phyloP scores from a whole-genome alignment of 1,140 invertebrate species.

The Colletes latitarsis region DNA sequence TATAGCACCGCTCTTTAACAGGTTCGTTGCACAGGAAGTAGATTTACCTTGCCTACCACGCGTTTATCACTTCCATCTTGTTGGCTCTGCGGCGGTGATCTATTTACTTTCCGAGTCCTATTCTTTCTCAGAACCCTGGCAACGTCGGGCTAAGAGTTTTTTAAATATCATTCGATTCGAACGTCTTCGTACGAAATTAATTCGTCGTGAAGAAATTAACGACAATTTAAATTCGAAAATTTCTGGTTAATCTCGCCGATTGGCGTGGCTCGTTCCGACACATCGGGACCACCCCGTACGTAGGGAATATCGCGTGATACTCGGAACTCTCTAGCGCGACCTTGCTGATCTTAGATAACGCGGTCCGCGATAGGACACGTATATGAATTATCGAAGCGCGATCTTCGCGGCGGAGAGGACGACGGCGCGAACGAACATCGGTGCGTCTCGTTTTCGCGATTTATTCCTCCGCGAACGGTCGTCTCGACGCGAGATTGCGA shows the following conservation, averaged over 20 bases:
- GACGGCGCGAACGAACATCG: background rate
- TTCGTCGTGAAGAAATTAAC: background rate
- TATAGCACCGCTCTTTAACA: too few relatives aligned
- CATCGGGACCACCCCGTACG: constrained; percentile 35
- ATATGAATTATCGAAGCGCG: constrained; percentile 52
- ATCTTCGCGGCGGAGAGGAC: constrained; percentile 27
- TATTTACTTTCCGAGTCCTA: too few relatives aligned
- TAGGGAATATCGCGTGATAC: constrained; percentile 46
- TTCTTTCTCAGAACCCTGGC: too few relatives aligned
- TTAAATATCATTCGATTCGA: too few relatives aligned
- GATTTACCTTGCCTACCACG: too few relatives aligned
- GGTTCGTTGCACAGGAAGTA: too few relatives aligned
- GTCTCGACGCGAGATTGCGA: background rate
- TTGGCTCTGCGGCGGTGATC: too few relatives aligned
- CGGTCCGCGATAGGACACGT: constrained; percentile 58
- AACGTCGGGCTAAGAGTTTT: too few relatives aligned
- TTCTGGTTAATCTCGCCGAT: too few relatives aligned
- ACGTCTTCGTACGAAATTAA: too few relatives aligned
- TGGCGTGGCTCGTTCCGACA: constrained; percentile 14
- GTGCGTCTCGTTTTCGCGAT: constrained; percentile 47
- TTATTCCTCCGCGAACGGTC: constrained; percentile 6
- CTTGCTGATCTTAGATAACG: constrained; percentile 65
- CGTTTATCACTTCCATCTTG: too few relatives aligned
- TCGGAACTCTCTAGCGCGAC: constrained; percentile 54
- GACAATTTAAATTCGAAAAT: too few relatives aligned